phyloP scores from a whole-genome alignment of 2,888 invertebrate genomes.

The Oscheius sp. region DNA sequence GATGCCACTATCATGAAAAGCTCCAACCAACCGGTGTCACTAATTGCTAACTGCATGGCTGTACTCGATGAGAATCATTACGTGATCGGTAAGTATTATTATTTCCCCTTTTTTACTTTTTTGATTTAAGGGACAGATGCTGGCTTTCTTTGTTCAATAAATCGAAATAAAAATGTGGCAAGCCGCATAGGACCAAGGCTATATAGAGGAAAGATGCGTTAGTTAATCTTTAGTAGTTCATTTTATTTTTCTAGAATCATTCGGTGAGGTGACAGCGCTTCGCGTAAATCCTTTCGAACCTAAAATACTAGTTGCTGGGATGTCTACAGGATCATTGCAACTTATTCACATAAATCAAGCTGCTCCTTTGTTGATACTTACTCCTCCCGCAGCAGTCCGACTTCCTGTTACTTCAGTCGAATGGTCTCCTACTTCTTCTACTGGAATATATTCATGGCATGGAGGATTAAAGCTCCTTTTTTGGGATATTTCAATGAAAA shows the following conservation, averaged over 20 bases:
- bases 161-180: constrained; percentile 4
- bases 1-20: constrained; percentile 28
- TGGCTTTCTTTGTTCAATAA: constrained; percentile 25
- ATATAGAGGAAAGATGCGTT: constrained; percentile 31
- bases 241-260: constrained; percentile 23
- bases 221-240: background rate
- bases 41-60: constrained; percentile 28
- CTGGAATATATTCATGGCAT: constrained; percentile 25
- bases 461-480: constrained; percentile 5
- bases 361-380: constrained; percentile 27
- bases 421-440: constrained; percentile 26
- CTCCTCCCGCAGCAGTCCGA: constrained; percentile 26
- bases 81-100: constrained; percentile 20
- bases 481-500: constrained; percentile 19
- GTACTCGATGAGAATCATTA: background rate
- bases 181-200: constrained; percentile 17
- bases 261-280: constrained; percentile 34
- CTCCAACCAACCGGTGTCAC: constrained; percentile 6
- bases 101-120: background rate
- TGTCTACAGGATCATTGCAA: constrained; percentile 16
- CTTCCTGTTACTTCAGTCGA: constrained; percentile 26
- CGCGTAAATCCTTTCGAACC: constrained; percentile 28
- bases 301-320: constrained; percentile 17
- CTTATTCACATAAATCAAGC: constrained; percentile 27
- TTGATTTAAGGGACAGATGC: constrained; percentile 20